Percentiles rank a stretch among this genome's conserved stretches.
phyloP scores from a whole-genome alignment of 2,113 vertebrate genomes.

The Axis porcinus region DNA sequence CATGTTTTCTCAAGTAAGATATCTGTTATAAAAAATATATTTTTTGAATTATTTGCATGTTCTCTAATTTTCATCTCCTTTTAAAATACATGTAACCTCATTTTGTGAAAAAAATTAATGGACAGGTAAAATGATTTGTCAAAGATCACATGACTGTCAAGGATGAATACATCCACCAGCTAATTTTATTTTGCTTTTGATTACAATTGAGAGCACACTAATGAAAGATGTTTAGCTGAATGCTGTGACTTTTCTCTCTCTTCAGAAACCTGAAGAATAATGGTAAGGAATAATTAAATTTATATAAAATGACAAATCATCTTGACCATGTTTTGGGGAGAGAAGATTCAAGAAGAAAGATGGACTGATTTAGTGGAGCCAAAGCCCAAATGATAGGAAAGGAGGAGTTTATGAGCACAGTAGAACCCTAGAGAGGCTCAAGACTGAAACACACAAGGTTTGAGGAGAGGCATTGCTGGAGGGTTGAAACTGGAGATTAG shows the following conservation, averaged over 20 bases:
- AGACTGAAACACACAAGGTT: not conserved
- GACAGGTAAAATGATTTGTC: not conserved
- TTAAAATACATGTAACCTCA: not conserved
- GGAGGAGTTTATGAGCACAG: not conserved
- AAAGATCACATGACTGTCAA: not conserved
- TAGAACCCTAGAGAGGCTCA: not conserved
- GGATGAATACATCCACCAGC: not conserved
- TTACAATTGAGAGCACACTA: not conserved
- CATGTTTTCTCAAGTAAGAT: not conserved
- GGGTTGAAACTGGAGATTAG: not conserved
- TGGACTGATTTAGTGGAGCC: not conserved
- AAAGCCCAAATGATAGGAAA: not conserved
- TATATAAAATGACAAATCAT: not conserved
- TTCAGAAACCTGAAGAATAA: not conserved
- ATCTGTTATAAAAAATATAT: not conserved
- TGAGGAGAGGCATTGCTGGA: not conserved
- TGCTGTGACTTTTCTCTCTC: not conserved
- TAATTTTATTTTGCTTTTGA: not conserved
- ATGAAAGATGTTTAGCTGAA: not conserved
- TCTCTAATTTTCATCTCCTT: not conserved
- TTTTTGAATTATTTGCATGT: not conserved
- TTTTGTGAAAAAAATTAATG: not conserved
- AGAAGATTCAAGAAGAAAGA: not conserved
- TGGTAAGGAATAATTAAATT: not conserved
- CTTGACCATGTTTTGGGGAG: not conserved